phyloP scores from a whole-genome alignment of 2,113 vertebrate genomes.

The Hippocampus comes region DNA sequence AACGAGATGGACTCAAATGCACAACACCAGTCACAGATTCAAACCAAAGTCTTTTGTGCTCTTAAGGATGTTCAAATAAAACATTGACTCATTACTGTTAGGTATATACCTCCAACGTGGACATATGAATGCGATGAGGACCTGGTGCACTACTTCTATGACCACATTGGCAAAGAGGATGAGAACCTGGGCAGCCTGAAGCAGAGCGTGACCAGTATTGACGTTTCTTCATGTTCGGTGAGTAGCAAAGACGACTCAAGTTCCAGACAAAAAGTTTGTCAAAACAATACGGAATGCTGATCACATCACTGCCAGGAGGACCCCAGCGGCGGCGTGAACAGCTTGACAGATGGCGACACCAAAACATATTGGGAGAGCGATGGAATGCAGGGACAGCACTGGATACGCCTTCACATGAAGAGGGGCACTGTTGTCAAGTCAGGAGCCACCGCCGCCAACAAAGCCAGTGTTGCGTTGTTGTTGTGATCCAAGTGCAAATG shows the following conservation, averaged over 20 bases:
- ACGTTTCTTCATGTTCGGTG: slow-evolving; percentile 90
- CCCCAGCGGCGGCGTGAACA: slow-evolving; percentile 81
- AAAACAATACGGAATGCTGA: background rate
- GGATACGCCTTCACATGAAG: slow-evolving; percentile 98
- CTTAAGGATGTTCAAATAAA: background rate
- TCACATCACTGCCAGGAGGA: slow-evolving; percentile 77
- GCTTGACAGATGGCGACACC: slow-evolving; percentile 86
- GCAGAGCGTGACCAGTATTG: slow-evolving; percentile 94
- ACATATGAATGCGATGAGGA: slow-evolving; percentile 94
- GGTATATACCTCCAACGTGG: slow-evolving; percentile 90
- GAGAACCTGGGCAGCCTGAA: slow-evolving; percentile 94
- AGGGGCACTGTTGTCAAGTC: slow-evolving; percentile 95
- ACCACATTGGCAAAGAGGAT: slow-evolving; percentile 93
- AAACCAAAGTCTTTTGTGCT: background rate
- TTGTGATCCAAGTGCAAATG: background rate
- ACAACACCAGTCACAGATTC: background rate
- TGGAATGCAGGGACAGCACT: slow-evolving; percentile 95
- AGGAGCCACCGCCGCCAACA: slow-evolving; percentile 34
- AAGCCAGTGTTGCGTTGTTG: background rate
- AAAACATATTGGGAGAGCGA: slow-evolving; percentile 98
- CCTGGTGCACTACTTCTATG: slow-evolving; percentile 91
- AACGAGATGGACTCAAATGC: background rate
- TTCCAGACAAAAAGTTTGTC: background rate
- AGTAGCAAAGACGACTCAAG: slow-evolving; percentile 7
- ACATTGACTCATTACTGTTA: slow-evolving; percentile 37